These are phyloP conservation scores for Lomographa bimaculata DNA, from an alignment of 2,888 invertebrate species.

Conservation along the genomic window DNA sequence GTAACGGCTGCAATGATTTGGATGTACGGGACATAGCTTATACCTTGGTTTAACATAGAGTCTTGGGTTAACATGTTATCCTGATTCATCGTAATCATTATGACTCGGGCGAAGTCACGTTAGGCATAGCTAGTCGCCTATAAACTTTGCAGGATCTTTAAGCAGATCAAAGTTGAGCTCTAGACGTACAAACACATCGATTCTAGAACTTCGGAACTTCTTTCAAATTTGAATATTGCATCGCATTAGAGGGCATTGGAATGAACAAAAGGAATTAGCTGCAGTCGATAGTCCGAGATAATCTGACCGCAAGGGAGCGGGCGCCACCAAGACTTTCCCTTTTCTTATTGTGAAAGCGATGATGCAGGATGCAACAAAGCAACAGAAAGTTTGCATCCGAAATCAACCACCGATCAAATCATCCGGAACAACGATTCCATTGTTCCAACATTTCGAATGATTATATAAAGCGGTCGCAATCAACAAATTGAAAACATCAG, in stretches of 20 bases:
- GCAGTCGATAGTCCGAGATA: conserved; percentile 65
- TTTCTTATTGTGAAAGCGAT: conserved; percentile 81
- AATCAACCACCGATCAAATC: conserved; percentile 51
- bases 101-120: too few relatives aligned
- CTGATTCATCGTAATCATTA: too few relatives aligned
- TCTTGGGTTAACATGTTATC: too few relatives aligned
- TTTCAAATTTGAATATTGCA: too few relatives aligned
- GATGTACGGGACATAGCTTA: too few relatives aligned
- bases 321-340: conserved; percentile 75
- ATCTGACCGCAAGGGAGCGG: conserved; percentile 81
- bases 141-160: too few relatives aligned
- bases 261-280: conserved; percentile 75
- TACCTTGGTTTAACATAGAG: too few relatives aligned
- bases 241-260: conserved; percentile 68
- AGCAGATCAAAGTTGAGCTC: too few relatives aligned
- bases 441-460: conserved; percentile 31
- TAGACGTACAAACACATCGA: conserved; percentile 57
- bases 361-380: conserved; percentile 71
- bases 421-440: conserved; percentile 39
- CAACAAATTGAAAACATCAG: conserved; percentile 26
- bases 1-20: too few relatives aligned
- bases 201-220: too few relatives aligned
- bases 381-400: conserved; percentile 60
- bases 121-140: too few relatives aligned
- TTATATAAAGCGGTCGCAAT: conserved; percentile 23